These are phyloP conservation scores for Bombus confusus DNA, from an alignment of 1,140 invertebrate species.

Conservation along the genomic window DNA sequence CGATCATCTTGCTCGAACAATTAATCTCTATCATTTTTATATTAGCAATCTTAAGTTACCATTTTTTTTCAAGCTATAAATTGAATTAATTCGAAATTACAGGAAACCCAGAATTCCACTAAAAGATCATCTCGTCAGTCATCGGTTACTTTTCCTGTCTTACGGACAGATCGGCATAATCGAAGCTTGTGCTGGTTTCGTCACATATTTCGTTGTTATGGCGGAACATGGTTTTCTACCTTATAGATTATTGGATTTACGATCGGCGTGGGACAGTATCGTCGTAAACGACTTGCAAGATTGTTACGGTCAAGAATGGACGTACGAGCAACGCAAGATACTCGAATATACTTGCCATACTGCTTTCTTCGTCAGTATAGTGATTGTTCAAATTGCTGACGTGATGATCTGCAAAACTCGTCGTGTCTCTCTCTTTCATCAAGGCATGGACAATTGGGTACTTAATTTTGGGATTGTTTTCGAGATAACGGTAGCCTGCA, in stretches of 20 bases:
- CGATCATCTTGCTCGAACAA: neutral
- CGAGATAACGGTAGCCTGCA: slow-evolving; percentile 85
- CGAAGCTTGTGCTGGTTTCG: slow-evolving; percentile 93
- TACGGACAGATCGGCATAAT: slow-evolving; percentile 95
- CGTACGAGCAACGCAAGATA: slow-evolving; percentile 86
- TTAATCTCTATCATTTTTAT: neutral
- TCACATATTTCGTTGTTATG: slow-evolving; percentile 93
- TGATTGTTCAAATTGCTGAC: slow-evolving; percentile 91
- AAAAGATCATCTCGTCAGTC: slow-evolving; percentile 92
- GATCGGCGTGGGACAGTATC: slow-evolving; percentile 89
- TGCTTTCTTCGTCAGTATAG: slow-evolving; percentile 91
- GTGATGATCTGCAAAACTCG: slow-evolving; percentile 92
- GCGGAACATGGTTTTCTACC: slow-evolving; percentile 93
- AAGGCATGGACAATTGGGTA: slow-evolving; percentile 90
- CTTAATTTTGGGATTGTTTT: slow-evolving; percentile 88
- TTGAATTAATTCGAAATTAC: neutral
- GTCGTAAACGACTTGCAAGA: slow-evolving; percentile 88
- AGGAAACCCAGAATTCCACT: slow-evolving; percentile 90
- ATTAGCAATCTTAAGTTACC: neutral
- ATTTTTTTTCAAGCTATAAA: no score
- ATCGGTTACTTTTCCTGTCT: slow-evolving; percentile 88
- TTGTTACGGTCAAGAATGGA: slow-evolving; percentile 92
- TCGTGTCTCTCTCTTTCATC: slow-evolving; percentile 88
- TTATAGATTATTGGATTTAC: slow-evolving; percentile 85
- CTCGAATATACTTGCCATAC: slow-evolving; percentile 91